A percentile compares a stretch with the other conserved stretches of the same genome.
Evolutionary conservation across 2,888 invertebrate species (phyloP).

Genomic region (Mamestra brassicae): DNA sequence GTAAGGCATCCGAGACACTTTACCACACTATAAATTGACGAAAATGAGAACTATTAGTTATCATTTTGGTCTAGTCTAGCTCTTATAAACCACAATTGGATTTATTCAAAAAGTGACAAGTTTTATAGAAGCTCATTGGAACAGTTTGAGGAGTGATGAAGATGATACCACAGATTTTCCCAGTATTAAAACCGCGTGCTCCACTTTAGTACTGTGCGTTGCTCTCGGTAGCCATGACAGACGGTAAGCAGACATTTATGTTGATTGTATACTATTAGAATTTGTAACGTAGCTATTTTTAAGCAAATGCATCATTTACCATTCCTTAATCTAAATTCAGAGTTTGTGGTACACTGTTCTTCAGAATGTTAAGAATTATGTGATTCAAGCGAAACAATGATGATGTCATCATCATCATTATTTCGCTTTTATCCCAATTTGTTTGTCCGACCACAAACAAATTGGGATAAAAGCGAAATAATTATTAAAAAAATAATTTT

Average conservation of each 20-base stretch:
- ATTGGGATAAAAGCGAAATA: too few species aligned
- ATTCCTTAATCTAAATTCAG: not conserved
- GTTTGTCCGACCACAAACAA: not conserved
- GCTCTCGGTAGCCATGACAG: not conserved
- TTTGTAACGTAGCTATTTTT: not conserved
- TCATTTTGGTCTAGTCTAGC: conserved; percentile 40
- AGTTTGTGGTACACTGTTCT: not conserved
- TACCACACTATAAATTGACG: conserved; percentile 40
- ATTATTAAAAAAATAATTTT: not conserved
- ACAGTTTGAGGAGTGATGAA: conserved; percentile 20
- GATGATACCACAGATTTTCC: conserved; percentile 29
- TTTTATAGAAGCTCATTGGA: conserved; percentile 45
- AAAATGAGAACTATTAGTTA: conserved; percentile 45
- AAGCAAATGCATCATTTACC: not conserved
- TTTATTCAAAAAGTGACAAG: conserved; percentile 52
- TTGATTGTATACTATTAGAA: not conserved
- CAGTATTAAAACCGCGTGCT: conserved; percentile 26
- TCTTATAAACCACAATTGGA: conserved; percentile 60
- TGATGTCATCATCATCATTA: not conserved
- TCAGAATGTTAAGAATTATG: not conserved
- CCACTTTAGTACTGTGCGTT: not conserved
- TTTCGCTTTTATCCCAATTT: not conserved
- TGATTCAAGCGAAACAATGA: too few species aligned
- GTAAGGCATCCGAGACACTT: conserved; percentile 34
- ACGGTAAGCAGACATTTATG: conserved; percentile 14